A percentile compares a stretch with the other conserved stretches of the same genome.
phyloP scores from a whole-genome alignment of 2,797 vertebrate species.

The Neosilurus hyrtlii region DNA sequence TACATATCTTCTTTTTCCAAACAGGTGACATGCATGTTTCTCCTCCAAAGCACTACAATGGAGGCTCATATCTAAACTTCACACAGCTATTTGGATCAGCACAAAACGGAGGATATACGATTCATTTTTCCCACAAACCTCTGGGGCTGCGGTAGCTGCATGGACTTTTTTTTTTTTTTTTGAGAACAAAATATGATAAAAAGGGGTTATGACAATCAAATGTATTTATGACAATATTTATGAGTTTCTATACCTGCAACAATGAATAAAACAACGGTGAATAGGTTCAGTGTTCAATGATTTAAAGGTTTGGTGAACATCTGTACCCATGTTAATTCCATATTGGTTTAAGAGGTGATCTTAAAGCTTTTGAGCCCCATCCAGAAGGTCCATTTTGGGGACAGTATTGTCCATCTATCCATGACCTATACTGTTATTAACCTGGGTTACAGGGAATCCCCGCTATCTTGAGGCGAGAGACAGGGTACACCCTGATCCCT shows the following conservation, averaged over 20 bases:
- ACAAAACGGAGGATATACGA: constrained; percentile 24
- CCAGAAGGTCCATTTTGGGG: too few relatives aligned
- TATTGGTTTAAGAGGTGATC: background rate
- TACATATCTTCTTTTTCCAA: constrained; percentile 30
- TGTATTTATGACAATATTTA: constrained; percentile 55
- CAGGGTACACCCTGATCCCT: too few relatives aligned
- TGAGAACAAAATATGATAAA: constrained; percentile 1
- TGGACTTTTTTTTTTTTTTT: background rate
- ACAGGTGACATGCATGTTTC: constrained; percentile 69
- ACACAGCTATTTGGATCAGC: constrained; percentile 8
- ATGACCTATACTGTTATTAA: too few relatives aligned
- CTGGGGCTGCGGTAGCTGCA: constrained; percentile 19
- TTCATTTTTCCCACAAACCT: constrained; percentile 21
- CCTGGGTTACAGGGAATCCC: too few relatives aligned
- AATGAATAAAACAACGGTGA: constrained; percentile 15
- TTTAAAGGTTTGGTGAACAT: constrained; percentile 44
- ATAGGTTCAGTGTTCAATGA: constrained; percentile 20
- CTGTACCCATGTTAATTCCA: background rate
- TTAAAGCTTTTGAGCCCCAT: background rate
- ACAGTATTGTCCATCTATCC: too few relatives aligned
- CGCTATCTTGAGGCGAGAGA: too few relatives aligned
- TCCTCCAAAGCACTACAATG: constrained; percentile 6
- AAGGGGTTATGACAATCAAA: constrained; percentile 21
- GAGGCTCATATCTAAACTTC: constrained; percentile 31
- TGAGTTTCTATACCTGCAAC: constrained; percentile 29